Evolutionary conservation across 1,140 invertebrate species (phyloP).

Genomic region (Metaphire vulgaris): DNA sequence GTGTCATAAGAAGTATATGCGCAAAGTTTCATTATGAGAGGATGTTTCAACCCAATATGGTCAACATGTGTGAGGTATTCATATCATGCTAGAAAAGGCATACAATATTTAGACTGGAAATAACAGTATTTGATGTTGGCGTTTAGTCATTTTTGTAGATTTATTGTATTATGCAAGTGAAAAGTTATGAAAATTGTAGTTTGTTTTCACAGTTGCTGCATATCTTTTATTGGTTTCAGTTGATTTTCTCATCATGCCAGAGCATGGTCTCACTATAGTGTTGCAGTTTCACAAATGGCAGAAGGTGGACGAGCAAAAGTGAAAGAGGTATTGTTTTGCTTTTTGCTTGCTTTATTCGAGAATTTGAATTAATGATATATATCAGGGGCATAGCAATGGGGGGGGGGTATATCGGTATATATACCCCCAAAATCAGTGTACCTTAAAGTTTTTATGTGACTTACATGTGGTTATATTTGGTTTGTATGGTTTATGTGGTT

Average conservation of each 20-base stretch:
- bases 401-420: background rate
- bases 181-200: background rate
- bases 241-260: slow-evolving; percentile 15
- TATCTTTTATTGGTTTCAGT: background rate
- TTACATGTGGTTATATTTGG: no score
- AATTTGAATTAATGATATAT: background rate
- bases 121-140: no score
- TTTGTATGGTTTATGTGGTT: no score
- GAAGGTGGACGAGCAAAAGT: slow-evolving; percentile 30
- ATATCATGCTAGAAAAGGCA: no score
- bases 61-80: no score
- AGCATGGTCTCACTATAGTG: slow-evolving; percentile 27
- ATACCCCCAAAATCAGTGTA: background rate
- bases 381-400: background rate
- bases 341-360: background rate
- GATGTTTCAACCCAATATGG: no score
- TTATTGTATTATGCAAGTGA: background rate
- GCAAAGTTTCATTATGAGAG: no score
- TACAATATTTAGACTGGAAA: no score
- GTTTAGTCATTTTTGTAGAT: no score
- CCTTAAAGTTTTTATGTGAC: no score
- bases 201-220: background rate
- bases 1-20: no score
- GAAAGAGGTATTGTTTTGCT: slow-evolving; percentile 23
- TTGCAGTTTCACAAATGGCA: slow-evolving; percentile 29